Base-by-base conservation (phyloP, 2,888 invertebrate genomes). In the Sicus ferrugineus region DNA sequence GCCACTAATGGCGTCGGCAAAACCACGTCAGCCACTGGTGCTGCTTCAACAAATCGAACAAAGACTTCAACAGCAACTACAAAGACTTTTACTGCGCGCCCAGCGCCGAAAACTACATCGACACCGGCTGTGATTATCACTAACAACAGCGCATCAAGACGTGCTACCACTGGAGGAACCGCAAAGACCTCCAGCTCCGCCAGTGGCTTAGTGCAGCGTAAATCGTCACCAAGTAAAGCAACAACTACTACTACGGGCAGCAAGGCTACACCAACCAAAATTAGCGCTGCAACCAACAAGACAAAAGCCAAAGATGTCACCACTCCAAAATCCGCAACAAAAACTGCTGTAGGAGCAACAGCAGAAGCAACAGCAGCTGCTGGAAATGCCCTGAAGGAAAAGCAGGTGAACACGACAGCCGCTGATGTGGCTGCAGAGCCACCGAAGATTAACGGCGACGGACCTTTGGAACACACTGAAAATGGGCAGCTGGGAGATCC, bases 1-100 rank as follows among this genome's bases (percentile, higher is more conserved):
- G 61, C 73, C 26, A 68, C 73, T 59, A 75, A 74, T 70, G 72
- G 73, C 42, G 46, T 64, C 23, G 73, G 72, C 19, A 59, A 50
- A 38, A 11, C 48, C 19, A 19, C 58, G 58, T 68, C 69, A 19
- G 23, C 67, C 16, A 23, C 70, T 48, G 26, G 21, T 38, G 38
- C 65, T 16, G 59, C 38, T 16, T 54, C 77, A 54, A 71, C 75
- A 14, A 71, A 66, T 23, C 73, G 73, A 52, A 68, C 75, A 65
- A 75, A 74, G 70, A 69, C 74, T 56, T 75, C 76, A 19, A 76
- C 77, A 34, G 75, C 74, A 65, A 75, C 78, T 69, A 75, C 80
- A 65, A 82, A 81, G 75, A 77, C 78, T 71, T 82, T 82, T 61
- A 80, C 80, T 21, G 83, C 81, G 48, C 81, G 81, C 46, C 81